phyloP scores from a whole-genome alignment of 2,797 vertebrate genomes.

The Mallotus villosus region DNA sequence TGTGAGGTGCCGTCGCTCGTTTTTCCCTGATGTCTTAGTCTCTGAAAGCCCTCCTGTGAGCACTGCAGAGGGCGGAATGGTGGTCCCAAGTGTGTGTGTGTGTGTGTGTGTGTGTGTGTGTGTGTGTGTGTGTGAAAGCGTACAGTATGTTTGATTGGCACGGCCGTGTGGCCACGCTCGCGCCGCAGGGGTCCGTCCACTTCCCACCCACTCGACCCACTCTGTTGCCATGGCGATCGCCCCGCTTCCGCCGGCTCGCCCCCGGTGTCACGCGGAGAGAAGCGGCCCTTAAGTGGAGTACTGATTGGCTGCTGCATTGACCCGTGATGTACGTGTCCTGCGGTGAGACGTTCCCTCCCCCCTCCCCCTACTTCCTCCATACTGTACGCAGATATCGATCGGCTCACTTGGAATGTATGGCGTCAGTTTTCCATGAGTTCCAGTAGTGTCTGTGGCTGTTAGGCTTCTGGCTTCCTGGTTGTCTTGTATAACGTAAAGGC shows the following conservation, averaged over 20 bases:
- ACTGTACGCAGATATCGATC: no score
- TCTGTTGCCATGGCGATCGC: slow-evolving; percentile 16
- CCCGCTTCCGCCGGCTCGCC: background rate
- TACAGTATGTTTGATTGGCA: slow-evolving; percentile 2
- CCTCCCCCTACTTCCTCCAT: no score
- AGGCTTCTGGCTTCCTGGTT: no score
- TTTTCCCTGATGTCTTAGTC: background rate
- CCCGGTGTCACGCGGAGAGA: background rate
- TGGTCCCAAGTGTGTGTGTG: background rate
- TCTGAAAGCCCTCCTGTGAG: slow-evolving; percentile 11
- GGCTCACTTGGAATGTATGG: no score
- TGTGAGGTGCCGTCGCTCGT: no score
- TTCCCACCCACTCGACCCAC: background rate
- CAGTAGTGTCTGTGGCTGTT: no score
- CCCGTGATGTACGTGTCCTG: background rate
- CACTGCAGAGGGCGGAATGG: background rate
- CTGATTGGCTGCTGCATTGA: background rate
- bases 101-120: background rate
- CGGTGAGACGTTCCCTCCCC: background rate
- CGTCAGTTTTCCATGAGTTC: no score
- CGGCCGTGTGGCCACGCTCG: background rate
- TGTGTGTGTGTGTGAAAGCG: no score
- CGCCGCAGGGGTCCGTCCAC: slow-evolving; percentile 1
- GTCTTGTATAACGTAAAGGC: no score
- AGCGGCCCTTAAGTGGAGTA: background rate